Base-by-base conservation (phyloP, 2,113 vertebrate species). In the Fulmarus glacialis region DNA sequence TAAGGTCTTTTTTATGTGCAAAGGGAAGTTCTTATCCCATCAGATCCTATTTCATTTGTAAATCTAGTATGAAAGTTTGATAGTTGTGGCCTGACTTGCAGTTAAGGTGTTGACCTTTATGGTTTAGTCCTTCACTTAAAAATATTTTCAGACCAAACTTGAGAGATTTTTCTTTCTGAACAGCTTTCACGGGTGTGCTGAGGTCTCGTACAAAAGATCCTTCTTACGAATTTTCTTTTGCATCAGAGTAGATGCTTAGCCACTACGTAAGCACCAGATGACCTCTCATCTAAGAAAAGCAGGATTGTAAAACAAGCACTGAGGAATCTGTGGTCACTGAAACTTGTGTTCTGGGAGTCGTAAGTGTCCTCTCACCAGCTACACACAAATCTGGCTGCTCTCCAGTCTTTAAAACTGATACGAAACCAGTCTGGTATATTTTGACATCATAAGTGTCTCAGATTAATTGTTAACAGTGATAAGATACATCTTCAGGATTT, bases 361-460 rank as follows among this genome's bases (percentile, higher is more conserved):
- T 23, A 84, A 84, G 78, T 48, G 63, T 82, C 79, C 63, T 48
- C 59, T 94, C 42, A 59, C 30, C 70, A 89, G 79, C 79, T 70
- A 87, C 62, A 40, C 91, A n/a, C 34, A 95, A 80, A 88, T 91
- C 74, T 89, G 74, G 70, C 89, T 93, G 70, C 95, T 85, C 87
- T 90, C 78, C 91, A 94, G 84, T 71, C 88, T 92, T 94, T 67
- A 86, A 96, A 87, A 71, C 55, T n/a, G 10, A 58, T 92, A 84
- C 30, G 15, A 92, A 96, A 72, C 40, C 34, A 10, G 72, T 68
- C 67, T 63, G 92, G 68, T 95, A 86, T 64, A 84, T 93, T 98
- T 97, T 96, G 90, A 79, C 58, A 89, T 97, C 94, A 87, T n/a
- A 83, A 96, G 91, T 93, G 73, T 93, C 92, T 95, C 92, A 27